A percentile compares a stretch with the other conserved stretches of the same genome.
Evolutionary conservation across 2,113 vertebrate genomes (phyloP).

Genomic region (Phylloscopus whistleri): DNA sequence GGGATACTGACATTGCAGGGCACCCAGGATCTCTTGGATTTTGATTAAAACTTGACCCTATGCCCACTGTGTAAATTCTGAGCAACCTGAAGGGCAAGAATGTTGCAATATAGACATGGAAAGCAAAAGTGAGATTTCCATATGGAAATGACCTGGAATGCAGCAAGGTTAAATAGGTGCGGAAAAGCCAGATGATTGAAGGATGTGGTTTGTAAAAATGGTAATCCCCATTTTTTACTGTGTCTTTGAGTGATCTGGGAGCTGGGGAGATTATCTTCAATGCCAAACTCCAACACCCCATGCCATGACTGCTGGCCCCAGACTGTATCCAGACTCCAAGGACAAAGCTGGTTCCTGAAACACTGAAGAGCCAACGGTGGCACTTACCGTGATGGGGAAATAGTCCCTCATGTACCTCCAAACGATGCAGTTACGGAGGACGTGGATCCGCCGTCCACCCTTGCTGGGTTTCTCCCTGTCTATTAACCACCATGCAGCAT

Average conservation of each 20-base stretch:
- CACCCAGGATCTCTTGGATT: background rate
- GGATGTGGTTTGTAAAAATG: background rate
- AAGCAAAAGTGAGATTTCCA: background rate
- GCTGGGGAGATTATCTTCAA: background rate
- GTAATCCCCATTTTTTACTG: background rate
- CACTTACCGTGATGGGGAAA: conserved; percentile 87
- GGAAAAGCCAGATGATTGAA: background rate
- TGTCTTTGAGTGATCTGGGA: background rate
- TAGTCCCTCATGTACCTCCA: conserved; percentile 90
- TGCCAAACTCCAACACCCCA: background rate
- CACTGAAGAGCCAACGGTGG: fast-evolving
- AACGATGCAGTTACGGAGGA: conserved; percentile 36
- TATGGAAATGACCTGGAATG: background rate
- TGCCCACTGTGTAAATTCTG: background rate
- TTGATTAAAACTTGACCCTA: background rate
- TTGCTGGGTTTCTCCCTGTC: conserved; percentile 81
- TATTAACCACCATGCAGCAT: conserved; percentile 81
- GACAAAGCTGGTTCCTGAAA: too few relatives aligned
- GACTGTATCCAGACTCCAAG: background rate
- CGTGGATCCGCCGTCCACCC: conserved; percentile 70
- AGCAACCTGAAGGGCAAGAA: background rate
- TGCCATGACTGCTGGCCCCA: background rate
- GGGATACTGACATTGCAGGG: background rate
- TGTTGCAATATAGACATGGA: background rate
- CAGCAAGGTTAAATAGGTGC: fast-evolving